phyloP scores from a whole-genome alignment of 2,797 vertebrate genomes.

The Varecia variegata region DNA sequence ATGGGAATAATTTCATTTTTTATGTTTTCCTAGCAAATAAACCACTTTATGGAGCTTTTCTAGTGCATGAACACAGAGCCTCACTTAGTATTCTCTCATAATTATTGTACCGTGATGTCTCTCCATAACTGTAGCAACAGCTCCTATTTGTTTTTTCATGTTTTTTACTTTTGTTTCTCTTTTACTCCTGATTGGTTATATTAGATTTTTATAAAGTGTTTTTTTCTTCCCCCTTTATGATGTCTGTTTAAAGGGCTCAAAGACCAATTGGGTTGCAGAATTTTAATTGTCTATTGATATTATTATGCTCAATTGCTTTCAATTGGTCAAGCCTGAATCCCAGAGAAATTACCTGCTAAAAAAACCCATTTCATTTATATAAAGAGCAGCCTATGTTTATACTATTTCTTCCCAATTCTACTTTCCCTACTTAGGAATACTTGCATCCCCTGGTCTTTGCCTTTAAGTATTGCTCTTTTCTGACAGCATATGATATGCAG shows the following conservation, averaged over 20 bases:
- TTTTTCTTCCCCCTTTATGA: not conserved
- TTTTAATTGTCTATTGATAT: not conserved
- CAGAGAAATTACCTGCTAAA: not conserved
- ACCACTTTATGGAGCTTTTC: conserved; percentile 23
- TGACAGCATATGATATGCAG: not conserved
- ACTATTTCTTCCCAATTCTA: not conserved
- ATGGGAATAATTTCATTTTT: not conserved
- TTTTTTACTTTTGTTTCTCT: not conserved
- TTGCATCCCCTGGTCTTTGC: not conserved
- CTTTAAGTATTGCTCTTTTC: not conserved
- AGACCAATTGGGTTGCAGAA: not conserved
- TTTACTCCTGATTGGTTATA: not conserved
- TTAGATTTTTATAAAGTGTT: not conserved
- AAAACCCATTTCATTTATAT: not conserved
- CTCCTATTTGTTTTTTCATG: not conserved
- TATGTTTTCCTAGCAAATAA: conserved; percentile 21
- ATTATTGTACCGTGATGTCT: not conserved
- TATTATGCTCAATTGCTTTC: not conserved
- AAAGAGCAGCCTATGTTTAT: not conserved
- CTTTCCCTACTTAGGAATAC: not conserved
- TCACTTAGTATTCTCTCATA: not conserved
- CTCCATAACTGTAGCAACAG: not conserved
- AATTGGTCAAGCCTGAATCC: not conserved
- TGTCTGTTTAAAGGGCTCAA: not conserved
- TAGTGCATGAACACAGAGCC: not conserved